A percentile compares a stretch with the other conserved stretches of the same genome.
phyloP scores from a whole-genome alignment of 2,888 invertebrate species.

The Chrysomela aeneicollis region DNA sequence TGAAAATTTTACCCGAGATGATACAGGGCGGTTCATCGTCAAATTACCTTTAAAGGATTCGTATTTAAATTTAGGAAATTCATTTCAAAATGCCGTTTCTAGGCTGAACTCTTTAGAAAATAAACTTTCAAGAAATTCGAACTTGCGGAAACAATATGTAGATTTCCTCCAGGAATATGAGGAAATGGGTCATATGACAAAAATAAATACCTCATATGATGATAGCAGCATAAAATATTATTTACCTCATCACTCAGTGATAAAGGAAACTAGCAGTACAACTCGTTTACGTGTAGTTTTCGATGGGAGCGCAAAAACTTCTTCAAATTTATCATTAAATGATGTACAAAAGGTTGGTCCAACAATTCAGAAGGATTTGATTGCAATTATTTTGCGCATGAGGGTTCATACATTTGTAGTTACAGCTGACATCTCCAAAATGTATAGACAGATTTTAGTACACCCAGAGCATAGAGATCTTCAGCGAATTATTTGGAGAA shows the following conservation, averaged over 20 bases:
- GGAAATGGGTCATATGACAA: not conserved
- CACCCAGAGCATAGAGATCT: conserved; percentile 24
- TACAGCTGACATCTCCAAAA: conserved; percentile 37
- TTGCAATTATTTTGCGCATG: conserved; percentile 31
- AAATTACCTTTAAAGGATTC: conserved; percentile 19
- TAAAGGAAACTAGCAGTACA: conserved; percentile 15
- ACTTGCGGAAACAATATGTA: not conserved
- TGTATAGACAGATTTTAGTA: conserved; percentile 37
- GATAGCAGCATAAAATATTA: conserved; percentile 4
- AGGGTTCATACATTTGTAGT: conserved; percentile 34
- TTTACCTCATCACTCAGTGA: conserved; percentile 22
- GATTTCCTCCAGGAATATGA: not conserved
- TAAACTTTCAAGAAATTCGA: conserved; percentile 15
- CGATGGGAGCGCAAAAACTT: conserved; percentile 19
- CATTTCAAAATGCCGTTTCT: conserved; percentile 8
- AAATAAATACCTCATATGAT: not conserved
- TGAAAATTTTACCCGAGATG: conserved; percentile 10
- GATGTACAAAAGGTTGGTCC: conserved; percentile 29
- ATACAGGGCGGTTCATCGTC: conserved; percentile 24
- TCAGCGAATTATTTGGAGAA: conserved; percentile 38
- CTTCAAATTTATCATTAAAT: conserved; percentile 25
- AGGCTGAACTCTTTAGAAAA: conserved; percentile 22
- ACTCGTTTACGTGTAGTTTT: conserved; percentile 30
- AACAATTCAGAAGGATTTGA: conserved; percentile 33
- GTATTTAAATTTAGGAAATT: conserved; percentile 15